Evolutionary conservation across 2,888 invertebrate species (phyloP).

Genomic region (Eupithecia exiguata): DNA sequence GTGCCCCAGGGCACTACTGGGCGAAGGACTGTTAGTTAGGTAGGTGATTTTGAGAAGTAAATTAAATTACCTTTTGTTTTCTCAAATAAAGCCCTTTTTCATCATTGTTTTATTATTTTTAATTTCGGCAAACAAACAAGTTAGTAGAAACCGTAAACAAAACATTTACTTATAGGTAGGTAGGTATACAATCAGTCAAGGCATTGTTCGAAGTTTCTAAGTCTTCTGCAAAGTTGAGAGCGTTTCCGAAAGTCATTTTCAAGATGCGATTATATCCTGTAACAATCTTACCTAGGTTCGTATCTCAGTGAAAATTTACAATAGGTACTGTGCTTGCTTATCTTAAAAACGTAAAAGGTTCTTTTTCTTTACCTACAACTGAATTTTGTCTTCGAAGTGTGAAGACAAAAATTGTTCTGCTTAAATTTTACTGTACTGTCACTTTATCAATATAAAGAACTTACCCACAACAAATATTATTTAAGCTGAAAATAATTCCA

Average conservation of each 20-base stretch:
- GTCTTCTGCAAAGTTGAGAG: conserved; percentile 51
- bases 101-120: conserved; percentile 43
- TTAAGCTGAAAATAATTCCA: too few relatives aligned
- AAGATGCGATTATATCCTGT: conserved; percentile 51
- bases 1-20: too few relatives aligned
- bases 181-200: conserved; percentile 49
- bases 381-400: neutral
- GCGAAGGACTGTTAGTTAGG: too few relatives aligned
- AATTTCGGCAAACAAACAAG: conserved; percentile 52
- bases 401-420: neutral
- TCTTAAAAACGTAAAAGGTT: neutral
- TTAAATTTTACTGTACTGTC: neutral
- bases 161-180: conserved; percentile 43
- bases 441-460: neutral
- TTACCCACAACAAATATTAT: neutral
- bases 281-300: conserved; percentile 8
- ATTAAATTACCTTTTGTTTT: conserved; percentile 32
- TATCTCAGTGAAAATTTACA: neutral
- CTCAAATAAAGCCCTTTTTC: conserved; percentile 17
- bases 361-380: neutral
- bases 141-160: conserved; percentile 58
- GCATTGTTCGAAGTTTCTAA: conserved; percentile 60
- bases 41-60: neutral
- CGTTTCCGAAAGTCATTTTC: conserved; percentile 56
- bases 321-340: neutral